Base-by-base conservation (phyloP, 2,113 vertebrate genomes). In the Zapornia atra region DNA sequence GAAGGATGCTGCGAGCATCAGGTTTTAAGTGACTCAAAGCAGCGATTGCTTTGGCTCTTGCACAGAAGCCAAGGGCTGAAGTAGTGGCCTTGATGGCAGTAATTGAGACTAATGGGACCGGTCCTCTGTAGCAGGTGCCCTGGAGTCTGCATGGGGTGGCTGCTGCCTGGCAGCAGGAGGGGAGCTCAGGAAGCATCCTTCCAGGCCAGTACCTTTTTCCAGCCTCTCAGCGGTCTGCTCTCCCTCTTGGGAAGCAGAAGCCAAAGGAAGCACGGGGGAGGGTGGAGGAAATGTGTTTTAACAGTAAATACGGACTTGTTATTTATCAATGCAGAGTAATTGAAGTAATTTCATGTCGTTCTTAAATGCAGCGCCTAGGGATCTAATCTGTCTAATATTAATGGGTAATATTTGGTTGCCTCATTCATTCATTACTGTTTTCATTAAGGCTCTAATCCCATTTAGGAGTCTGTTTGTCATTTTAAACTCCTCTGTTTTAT, bases 401-500 rank as follows among this genome's bases (percentile, higher is more conserved):
- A 96, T 97, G 97, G 97, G 91, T 97, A 97, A 97, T 95, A 97
- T 97, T 98, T 94, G 89, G 77, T 86, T 87, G 82, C 94, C 90
- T 96, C 93, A 84, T 97, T 97, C 96, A 97, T 97, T 98, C 97
- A 97, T 97, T 97, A 97, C 94, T 90, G 96, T 95, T 98, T 98
- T 98, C 97, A 98, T 98, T 98, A 98, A 97, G 95, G 79, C 87
- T 97, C 95, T 80, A 95, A 96, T 97, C 96, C 96, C 94, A 95
- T 97, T 98, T 98, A 97, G 96, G 97, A 96, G 97, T 97, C 97
- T 97, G 96, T 97, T 97, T 98, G 95, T 98, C 97, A 98, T 98
- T 97, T 98, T 98, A 97, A 97, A 97, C 96, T 97, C 89, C 92
- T 92, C 94, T 94, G 86, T 97, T 97, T 98, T 98, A 97, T 98